phyloP scores from a whole-genome alignment of 2,797 vertebrate genomes.

The Scolopax bukidnonensis region DNA sequence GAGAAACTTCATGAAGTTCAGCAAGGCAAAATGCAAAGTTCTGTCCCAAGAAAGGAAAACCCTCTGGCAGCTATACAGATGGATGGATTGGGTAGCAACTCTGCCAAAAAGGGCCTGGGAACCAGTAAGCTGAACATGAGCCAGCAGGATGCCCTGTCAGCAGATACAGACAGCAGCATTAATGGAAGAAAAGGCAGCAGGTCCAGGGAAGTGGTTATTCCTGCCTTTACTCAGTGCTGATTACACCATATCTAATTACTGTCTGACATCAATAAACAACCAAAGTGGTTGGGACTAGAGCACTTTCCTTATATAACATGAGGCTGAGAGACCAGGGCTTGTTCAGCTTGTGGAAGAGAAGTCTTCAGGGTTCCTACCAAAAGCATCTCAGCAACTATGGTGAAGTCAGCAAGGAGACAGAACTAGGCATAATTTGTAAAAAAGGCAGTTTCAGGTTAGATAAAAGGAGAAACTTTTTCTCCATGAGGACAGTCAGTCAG shows the following conservation, averaged over 20 bases:
- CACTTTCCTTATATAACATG: neutral
- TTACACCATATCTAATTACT: neutral
- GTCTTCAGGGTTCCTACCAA: accelerated
- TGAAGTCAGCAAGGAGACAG: neutral
- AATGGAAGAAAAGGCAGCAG: neutral
- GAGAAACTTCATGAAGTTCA: neutral
- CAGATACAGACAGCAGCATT: neutral
- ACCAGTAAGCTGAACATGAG: neutral
- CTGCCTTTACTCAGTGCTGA: neutral
- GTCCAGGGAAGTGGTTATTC: neutral
- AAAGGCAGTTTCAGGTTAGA: neutral
- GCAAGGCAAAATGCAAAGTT: neutral
- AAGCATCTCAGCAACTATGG: neutral
- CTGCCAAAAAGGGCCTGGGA: neutral
- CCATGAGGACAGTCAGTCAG: accelerated
- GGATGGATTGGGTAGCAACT: neutral
- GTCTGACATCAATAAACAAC: accelerated
- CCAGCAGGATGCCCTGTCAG: neutral
- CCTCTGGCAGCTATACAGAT: neutral
- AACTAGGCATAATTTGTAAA: neutral
- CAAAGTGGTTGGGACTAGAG: accelerated
- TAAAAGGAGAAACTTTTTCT: neutral
- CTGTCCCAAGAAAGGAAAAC: neutral
- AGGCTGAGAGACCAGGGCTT: neutral
- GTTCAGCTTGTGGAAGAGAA: neutral